phyloP scores from a whole-genome alignment of 2,113 vertebrate species.

The Myiozetetes cayanensis region DNA sequence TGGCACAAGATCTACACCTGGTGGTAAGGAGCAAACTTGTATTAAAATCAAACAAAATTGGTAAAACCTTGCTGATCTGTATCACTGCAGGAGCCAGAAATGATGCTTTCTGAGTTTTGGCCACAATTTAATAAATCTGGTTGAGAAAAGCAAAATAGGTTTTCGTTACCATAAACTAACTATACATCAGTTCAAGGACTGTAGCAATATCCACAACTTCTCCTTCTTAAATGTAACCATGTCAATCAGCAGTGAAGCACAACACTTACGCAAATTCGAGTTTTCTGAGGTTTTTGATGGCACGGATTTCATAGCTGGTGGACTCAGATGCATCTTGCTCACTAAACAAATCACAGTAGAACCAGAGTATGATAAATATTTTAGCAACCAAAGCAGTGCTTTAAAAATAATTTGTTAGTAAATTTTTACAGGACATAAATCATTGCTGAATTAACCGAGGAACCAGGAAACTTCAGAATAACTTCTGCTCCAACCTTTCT shows the following conservation, averaged over 20 bases:
- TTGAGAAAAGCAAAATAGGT: neutral
- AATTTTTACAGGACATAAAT: neutral
- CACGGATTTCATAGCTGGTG: conserved; percentile 72
- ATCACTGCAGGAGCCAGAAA: neutral
- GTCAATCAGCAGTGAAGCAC: neutral
- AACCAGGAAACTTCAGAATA: neutral
- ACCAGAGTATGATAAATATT: neutral
- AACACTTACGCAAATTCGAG: conserved; percentile 83
- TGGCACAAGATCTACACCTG: neutral
- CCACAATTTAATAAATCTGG: neutral
- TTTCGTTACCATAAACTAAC: neutral
- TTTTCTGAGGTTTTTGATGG: conserved; percentile 81
- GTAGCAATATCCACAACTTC: neutral
- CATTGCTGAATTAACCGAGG: neutral
- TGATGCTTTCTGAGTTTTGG: neutral
- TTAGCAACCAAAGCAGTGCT: neutral
- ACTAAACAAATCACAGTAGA: conserved; percentile 31
- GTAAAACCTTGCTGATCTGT: neutral
- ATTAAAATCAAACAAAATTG: neutral
- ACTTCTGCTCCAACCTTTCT: neutral
- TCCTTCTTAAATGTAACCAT: neutral
- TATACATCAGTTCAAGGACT: neutral
- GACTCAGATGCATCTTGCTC: neutral
- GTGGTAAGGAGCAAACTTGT: neutral
- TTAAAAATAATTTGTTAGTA: neutral